Conservation (phyloP, 2,113 vertebrate genomes). For the Paramisgurnus dabryanus region DNA sequence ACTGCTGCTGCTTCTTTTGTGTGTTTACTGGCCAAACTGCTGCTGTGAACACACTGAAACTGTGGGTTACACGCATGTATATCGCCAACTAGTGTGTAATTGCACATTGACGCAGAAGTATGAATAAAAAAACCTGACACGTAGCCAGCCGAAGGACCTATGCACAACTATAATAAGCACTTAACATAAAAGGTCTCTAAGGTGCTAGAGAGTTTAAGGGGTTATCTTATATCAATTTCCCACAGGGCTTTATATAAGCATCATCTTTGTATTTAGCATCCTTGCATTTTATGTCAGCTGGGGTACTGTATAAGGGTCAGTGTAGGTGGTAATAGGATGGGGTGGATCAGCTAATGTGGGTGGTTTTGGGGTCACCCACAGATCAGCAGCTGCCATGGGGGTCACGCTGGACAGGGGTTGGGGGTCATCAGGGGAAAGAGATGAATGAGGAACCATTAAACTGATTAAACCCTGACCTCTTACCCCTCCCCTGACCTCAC, state of each 20-base stretch:
- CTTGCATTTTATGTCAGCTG: neutral
- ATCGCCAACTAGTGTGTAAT: no score
- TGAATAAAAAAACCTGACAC: no score
- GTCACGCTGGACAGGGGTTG: conserved; percentile 22
- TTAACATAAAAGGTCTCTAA: neutral
- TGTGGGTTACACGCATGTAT: no score
- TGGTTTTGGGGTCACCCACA: conserved; percentile 47
- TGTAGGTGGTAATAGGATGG: neutral
- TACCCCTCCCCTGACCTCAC: conserved; percentile 32
- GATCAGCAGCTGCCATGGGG: conserved; percentile 35
- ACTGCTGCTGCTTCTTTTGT: no score
- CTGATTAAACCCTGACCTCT: conserved; percentile 48
- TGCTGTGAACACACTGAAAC: no score
- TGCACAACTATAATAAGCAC: no score
- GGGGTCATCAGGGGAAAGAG: neutral
- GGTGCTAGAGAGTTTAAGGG: neutral
- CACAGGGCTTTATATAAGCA: neutral
- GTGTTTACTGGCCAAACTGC: no score
- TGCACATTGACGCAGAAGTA: no score
- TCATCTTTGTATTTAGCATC: neutral
- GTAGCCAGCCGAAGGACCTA: no score
- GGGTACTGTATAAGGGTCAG: neutral
- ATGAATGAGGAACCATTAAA: conserved; percentile 4
- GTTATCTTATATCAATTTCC: neutral
- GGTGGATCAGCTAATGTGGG: conserved; percentile 33